Evolutionary conservation across 2,888 invertebrate genomes (phyloP), one percentile per base, ranked within the genome.

Genomic region (Liopterus haemorrhoidalis): DNA sequence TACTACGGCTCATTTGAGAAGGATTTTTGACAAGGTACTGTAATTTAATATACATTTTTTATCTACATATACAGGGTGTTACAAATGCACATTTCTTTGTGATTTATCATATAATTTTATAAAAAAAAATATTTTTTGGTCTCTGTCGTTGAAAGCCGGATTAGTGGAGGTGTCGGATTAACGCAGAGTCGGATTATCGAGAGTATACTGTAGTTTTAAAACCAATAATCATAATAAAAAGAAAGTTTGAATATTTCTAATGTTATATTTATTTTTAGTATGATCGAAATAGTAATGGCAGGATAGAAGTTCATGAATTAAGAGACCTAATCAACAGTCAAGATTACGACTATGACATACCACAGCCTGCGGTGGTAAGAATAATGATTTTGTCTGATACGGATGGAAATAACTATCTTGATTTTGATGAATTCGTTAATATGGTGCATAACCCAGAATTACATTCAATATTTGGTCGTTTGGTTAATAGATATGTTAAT

Each of bases 271-370:
- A 28, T 52, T 70, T 69, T 2, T 68, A 81, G 75, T 82, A 82
- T 57, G 84, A 85, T 60, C 70, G 66, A 27, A 80, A 84, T 60
- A 70, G 73, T 50, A 82, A 85, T 67, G 83, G 82, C 2, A 70
- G 66, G 50, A 78, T 85, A 58, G 77, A 77, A 2, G 72, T 79
- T 59, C 67, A 71, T 15, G 83, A 85, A 57, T 68, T 85, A 1
- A 74, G 73, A 59, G 69, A 59, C 14, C 75, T 78, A 61, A 74
- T 78, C 52, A 70, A 73, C 18, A 73, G 73, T 1, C 56, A 74
- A 51, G 72, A 72, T 14, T 76, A 75, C 58, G 73, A 73, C 28
- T 73, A 76, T 48, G 80, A 82, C 48, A 71, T 84, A 22, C 83
- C 85, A 1, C 71, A 75, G 35, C 73, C 78, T 45, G 75, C 82